Evolutionary conservation across 2,113 vertebrate genomes (phyloP), one percentile per base, ranked within the genome.

Genomic region (Limnothrissa miodon): DNA sequence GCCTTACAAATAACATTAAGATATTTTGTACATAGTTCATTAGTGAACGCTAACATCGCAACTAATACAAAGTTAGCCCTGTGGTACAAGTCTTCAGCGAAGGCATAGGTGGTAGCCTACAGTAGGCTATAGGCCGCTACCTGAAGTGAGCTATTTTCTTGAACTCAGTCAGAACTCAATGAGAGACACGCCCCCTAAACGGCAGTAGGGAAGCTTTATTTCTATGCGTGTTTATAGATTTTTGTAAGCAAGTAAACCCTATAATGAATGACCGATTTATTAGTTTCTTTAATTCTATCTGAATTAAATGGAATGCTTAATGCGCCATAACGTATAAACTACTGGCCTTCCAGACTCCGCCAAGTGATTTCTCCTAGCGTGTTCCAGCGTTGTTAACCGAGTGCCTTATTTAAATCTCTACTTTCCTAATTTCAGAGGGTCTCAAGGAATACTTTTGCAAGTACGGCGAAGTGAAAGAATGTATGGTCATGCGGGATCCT

Each of bases 401-500:
- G 33, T 74, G 1, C 25, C 2, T 74, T 4, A 15, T 33, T 74
- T 29, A 74, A 36, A 74, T 74, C 66, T 74, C 36, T 9, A 36
- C 15, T 74, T 74, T 36, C 66, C 66, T 85, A 79, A 13, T 95
- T 93, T 85, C 96, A 99, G 97, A 99, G 95, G 97, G 98, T 90
- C 92, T 99, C 94, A 98, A 98, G 91, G 98, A 99, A 89, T 99
- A 99, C 94, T 99, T 99, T 94, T 97, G 98, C 94, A 98, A 99
- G 95, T 99, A 99, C 90, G 98, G 98, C 83, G 97, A 99, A 90
- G 97, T 99, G 95, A 99, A 99, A 93, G 98, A 99, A 97, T 99
- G 98, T 93, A 98, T 99, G 96, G 98, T 99, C 94, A 99, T 99
- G 98, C 95, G 97, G 93, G 97, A 99, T 96, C 98, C 98, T 85